Evolutionary conservation across 2,113 vertebrate genomes (phyloP), one percentile per base, ranked within the genome.

Genomic region (Alouatta palliata): DNA sequence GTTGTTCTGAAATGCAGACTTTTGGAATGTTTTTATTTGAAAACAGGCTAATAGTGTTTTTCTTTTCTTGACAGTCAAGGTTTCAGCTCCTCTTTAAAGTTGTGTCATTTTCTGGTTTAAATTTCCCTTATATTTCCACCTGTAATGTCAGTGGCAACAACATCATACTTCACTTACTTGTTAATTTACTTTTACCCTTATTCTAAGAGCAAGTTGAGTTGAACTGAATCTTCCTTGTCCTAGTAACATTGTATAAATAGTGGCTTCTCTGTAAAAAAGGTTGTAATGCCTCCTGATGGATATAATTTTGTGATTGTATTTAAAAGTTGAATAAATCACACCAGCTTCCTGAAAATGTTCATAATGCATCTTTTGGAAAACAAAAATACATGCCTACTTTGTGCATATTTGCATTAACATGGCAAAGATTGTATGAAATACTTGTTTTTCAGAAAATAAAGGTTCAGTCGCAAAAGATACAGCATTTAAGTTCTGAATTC

Each of bases 281-380:
- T 97, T 93, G 96, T 94, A 95, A 97, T 96, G 96, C 95, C 96
- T 98, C 87, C 90, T 96, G 90, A 96, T 95, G 95, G 97, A 37
- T 95, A 96, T 97, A 95, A 97, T 97, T 97, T 97, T 91, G 96
- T 97, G 95, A 97, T 91, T 98, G 97, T 98, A 98, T 98, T 98
- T 98, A 95, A 98, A 96, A 97, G 91, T 97, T 96, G 88, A 97
- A 94, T 96, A 98, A 97, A 95, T 94, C 91, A 97, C 96, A 97
- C 97, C 97, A 98, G 92, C 96, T 98, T 98, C 96, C 96, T 97
- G 82, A 96, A 97, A 97, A 97, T 96, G 94, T 96, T 97, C 92
- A 96, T 96, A 97, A 96, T 97, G 92, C 97, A 96, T 96, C 95
- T 96, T 98, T 97, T 98, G 97, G 88, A 96, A 96, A 96, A 97